Percentiles rank a stretch among this genome's conserved stretches.
Evolutionary conservation across 2,888 invertebrate genomes (phyloP).

Genomic region (Neria commutata): DNA sequence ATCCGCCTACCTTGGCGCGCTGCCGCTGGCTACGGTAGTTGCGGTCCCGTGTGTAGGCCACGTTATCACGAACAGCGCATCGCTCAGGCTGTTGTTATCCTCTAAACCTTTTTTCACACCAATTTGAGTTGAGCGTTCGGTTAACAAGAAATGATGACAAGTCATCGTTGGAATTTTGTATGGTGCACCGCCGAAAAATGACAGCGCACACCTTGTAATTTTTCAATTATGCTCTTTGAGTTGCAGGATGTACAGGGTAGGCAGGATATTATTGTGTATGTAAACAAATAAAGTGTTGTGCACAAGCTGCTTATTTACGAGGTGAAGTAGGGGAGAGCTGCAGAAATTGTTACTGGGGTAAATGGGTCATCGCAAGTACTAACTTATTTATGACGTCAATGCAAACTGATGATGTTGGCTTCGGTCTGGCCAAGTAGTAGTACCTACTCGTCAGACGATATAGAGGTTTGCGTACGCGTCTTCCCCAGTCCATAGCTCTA

Average conservation of each 20-base stretch:
- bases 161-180: conserved; percentile 30
- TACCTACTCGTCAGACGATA: too few species aligned
- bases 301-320: background rate
- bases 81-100: conserved; percentile 17
- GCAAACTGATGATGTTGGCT: too few species aligned
- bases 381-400: too few species aligned
- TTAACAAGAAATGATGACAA: conserved; percentile 24
- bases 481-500: too few species aligned
- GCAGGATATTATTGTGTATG: background rate
- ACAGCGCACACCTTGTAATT: conserved; percentile 35
- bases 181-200: background rate
- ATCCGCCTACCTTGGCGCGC: conserved; percentile 52
- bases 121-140: conserved; percentile 22
- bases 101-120: conserved; percentile 29
- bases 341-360: too few species aligned
- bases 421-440: too few species aligned
- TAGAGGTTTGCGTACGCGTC: too few species aligned
- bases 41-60: background rate
- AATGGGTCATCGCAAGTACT: too few species aligned
- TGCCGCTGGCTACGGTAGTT: too few species aligned
- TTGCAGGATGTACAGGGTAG: conserved; percentile 12
- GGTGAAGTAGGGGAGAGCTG: too few species aligned
- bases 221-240: conserved; percentile 31
- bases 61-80: conserved; percentile 14
- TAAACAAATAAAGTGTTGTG: conserved; percentile 13